phyloP scores from a whole-genome alignment of 2,888 invertebrate genomes.

The Dorcus parallelipipedus region DNA sequence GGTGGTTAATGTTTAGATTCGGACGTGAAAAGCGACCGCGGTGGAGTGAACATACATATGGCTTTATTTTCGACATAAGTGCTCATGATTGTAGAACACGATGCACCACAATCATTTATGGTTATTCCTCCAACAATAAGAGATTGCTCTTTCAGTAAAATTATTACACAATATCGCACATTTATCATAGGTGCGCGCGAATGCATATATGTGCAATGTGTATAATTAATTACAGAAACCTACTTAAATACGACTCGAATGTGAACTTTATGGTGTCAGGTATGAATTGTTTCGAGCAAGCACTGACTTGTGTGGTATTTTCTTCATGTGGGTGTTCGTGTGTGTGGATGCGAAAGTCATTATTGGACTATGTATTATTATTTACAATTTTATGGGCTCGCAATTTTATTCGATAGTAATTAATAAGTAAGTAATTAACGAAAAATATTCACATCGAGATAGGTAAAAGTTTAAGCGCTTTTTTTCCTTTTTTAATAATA shows the following conservation, averaged over 20 bases:
- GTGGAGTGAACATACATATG: not conserved
- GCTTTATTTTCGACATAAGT: conserved; percentile 1
- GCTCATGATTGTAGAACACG: conserved; percentile 3
- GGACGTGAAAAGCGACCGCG: not conserved
- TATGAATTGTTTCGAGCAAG: conserved; percentile 5
- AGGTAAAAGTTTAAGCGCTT: too few relatives aligned
- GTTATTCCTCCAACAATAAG: conserved; percentile 13
- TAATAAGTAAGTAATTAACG: too few relatives aligned
- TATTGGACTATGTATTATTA: too few relatives aligned
- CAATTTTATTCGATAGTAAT: too few relatives aligned
- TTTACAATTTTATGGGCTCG: too few relatives aligned
- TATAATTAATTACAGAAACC: conserved; percentile 19
- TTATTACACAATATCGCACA: conserved; percentile 13
- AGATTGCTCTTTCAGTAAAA: conserved; percentile 16
- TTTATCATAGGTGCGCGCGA: conserved; percentile 17
- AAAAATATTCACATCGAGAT: too few relatives aligned
- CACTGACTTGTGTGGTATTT: conserved; percentile 9
- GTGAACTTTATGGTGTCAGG: conserved; percentile 11
- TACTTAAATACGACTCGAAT: conserved; percentile 14
- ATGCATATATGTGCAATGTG: conserved; percentile 3
- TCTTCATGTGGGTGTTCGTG: too few relatives aligned
- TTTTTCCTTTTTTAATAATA: too few relatives aligned
- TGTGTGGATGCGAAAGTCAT: too few relatives aligned
- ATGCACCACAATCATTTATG: conserved; percentile 14
- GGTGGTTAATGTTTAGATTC: not conserved